Base-by-base conservation (phyloP, 2,797 vertebrate genomes). In the Pampus argenteus region DNA sequence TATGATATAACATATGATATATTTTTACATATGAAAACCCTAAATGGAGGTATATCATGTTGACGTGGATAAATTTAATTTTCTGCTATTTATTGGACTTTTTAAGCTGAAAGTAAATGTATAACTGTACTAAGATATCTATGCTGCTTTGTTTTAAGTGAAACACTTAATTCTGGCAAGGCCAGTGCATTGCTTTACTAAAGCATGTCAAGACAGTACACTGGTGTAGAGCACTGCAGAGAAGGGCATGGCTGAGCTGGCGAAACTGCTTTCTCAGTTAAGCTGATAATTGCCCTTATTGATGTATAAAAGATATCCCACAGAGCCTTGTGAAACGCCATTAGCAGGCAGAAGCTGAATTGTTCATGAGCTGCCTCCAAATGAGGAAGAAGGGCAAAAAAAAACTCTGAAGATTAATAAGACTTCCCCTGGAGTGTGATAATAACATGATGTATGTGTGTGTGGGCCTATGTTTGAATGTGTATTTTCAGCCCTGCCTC, bases 221-320 rank as follows among this genome's bases (percentile, higher is more conserved):
- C 52, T 78, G 54, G 75, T 64, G 52, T 55, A 79, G 59, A 78
- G 72, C 68, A 72, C 51, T 68, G 78, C 63, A 67, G 81, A 86
- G 76, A 83, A 85, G 83, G 87, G 91, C 86, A 91, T 81, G 93
- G 94, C 94, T 94, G 93, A 95, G 95, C 86, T 89, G 88, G 90
- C 78, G 94, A 96, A 94, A 96, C 94, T 93, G 94, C 94, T 95
- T 95, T 95, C 93, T 91, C 94, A 93, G 94, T 96, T 98, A 98
- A 98, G 97, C 95, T 97, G 96, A 98, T 99, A 98, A 99, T 99
- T 98, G 97, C 96, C 95, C 95, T 98, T 98, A 97, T 96, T 97
- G 96, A 97, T 97, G 95, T 96, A 96, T 99, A 97, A 99, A 98
- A 98, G 96, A 97, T 96, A 94, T 97, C 97, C 98, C 94, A 78